Evolutionary conservation across 2,113 vertebrate species (phyloP).

Genomic region (Polypterus bichir): DNA sequence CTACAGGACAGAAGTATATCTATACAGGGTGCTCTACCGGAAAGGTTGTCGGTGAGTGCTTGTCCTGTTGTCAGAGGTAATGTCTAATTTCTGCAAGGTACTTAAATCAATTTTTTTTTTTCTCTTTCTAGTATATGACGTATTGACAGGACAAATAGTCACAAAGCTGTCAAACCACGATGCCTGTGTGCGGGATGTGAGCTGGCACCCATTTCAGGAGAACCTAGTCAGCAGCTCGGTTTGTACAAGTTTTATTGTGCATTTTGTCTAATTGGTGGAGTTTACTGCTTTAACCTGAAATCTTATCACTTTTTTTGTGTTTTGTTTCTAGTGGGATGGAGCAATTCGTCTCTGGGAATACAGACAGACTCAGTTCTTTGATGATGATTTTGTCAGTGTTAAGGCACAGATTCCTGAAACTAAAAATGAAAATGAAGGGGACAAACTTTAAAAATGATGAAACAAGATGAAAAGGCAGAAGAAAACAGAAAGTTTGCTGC

Average conservation of each 20-base stretch:
- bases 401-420: no score
- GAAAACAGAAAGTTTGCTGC: no score
- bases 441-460: no score
- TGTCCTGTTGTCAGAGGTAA: no score
- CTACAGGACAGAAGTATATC: constrained; percentile 76
- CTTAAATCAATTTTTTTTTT: not conserved
- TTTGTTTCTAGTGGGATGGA: constrained; percentile 64
- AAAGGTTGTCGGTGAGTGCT: constrained; percentile 68
- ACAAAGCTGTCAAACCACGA: constrained; percentile 64
- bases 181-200: constrained; percentile 78
- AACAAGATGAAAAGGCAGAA: no score
- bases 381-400: constrained; percentile 28
- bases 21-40: constrained; percentile 83
- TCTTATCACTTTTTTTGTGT: no score
- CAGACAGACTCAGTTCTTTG: constrained; percentile 59
- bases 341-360: constrained; percentile 74
- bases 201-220: constrained; percentile 78
- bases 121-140: constrained; percentile 59
- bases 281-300: no score
- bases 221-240: constrained; percentile 82
- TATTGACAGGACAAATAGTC: constrained; percentile 65
- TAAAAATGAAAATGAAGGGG: no score
- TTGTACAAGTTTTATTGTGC: constrained; percentile 30
- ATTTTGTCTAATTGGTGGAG: not conserved
- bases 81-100: not conserved